Percentiles rank a stretch among this genome's conserved stretches.
phyloP scores from a whole-genome alignment of 2,888 invertebrate genomes.

The Xiphydria camelus region DNA sequence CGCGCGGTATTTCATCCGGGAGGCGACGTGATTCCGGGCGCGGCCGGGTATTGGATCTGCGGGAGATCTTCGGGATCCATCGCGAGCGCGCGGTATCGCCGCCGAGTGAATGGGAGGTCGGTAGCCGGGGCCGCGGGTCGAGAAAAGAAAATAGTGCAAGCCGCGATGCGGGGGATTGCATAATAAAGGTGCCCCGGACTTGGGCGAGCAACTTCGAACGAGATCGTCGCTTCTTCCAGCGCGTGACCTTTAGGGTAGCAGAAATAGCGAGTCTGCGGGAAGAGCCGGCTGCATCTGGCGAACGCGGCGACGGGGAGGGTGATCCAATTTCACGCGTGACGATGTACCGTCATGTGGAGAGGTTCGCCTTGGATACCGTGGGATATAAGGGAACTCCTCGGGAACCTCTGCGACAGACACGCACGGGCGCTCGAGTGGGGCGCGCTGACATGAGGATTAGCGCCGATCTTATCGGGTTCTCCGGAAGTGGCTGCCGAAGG shows the following conservation, averaged over 20 bases:
- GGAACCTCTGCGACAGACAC: not conserved
- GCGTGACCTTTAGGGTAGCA: not conserved
- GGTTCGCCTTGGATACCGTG: not conserved
- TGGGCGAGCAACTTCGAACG: not conserved
- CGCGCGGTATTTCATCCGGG: not conserved
- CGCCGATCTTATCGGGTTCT: no score
- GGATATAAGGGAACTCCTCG: not conserved
- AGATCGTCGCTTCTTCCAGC: not conserved
- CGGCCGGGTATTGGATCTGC: not conserved
- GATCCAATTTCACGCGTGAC: slow-evolving; percentile 19
- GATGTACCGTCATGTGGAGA: no score
- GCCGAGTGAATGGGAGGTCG: not conserved
- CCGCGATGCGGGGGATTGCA: not conserved
- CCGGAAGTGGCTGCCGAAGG: no score
- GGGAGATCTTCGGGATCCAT: not conserved
- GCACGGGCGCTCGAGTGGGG: not conserved
- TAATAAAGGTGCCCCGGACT: no score
- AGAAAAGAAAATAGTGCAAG: not conserved
- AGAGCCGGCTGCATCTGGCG: no score
- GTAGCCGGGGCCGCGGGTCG: not conserved
- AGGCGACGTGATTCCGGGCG: not conserved
- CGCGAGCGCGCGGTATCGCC: not conserved
- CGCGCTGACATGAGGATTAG: no score
- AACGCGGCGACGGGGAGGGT: not conserved
- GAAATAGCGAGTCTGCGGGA: not conserved